Base-by-base conservation (phyloP, 2,888 invertebrate species). In the Coleophora flavipennella region DNA sequence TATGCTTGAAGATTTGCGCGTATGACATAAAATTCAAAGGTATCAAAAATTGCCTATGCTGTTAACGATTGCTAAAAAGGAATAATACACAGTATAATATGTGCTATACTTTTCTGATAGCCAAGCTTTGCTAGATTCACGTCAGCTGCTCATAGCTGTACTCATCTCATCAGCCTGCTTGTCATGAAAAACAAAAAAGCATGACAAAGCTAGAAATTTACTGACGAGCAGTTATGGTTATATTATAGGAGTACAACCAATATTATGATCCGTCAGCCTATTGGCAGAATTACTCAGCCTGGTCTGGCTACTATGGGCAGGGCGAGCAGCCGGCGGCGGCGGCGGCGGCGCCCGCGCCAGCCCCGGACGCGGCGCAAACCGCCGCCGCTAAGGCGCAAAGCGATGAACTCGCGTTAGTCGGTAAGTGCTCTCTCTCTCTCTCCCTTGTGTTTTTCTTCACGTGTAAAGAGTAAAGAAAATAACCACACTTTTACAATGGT, bases 231-330 rank as follows among this genome's bases (percentile, higher is more conserved):
- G 49, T 66, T 67, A 44, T 67, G 48, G 59, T 78, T 80, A 53
- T 48, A 59, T 78, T 80, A 53, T 65, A 88, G 70, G 88, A 92
- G 73, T 88, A 92, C 84, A 88, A 89, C 64, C 89, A 93, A 71
- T 93, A 93, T 75, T 93, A 94, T 71, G 93, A 94, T 76, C 92
- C 93, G 25, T 89, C 92, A 35, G 89, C 91, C 33, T 95, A 95
- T 72, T 95, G 94, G 94, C 93, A 93, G 67, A 93, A 93, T 68
- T 95, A 94, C 67, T 91, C 91, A 53, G 87, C 88, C 42, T 94
- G 94, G 94, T 88, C 91, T 62, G 90, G 90, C 12, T 91, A 91
- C 71, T 91, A 91, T 59, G 90, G 90, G 56, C 89, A 90, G 70
- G 89, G 90, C 52, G 90, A 90, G 44, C 88, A 87, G 59, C 62